Evolutionary conservation across 2,113 vertebrate species (phyloP).

Genomic region (Zosterops pallidus): DNA sequence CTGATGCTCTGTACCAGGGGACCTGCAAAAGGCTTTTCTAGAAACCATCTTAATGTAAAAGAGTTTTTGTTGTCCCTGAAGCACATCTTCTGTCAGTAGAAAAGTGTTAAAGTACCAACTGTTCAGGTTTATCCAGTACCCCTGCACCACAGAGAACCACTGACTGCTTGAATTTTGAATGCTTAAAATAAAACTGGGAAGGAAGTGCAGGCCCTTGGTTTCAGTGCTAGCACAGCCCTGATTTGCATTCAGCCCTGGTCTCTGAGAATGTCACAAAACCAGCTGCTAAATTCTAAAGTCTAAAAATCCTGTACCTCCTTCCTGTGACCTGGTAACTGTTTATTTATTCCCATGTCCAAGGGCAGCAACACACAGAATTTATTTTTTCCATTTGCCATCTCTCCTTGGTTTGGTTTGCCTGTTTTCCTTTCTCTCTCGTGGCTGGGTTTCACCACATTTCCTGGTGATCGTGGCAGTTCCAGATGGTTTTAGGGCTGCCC

Average conservation of each 20-base stretch:
- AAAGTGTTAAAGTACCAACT: neutral
- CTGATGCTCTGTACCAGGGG: neutral
- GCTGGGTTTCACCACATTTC: neutral
- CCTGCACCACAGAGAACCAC: neutral
- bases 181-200: neutral
- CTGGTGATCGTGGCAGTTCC: neutral
- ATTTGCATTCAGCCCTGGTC: neutral
- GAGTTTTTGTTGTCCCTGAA: neutral
- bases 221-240: neutral
- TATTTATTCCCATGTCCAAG: rapidly evolving
- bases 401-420: rapidly evolving
- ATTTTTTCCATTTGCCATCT: neutral
- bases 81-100: neutral
- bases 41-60: neutral
- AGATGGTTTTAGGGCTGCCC: neutral
- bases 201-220: neutral
- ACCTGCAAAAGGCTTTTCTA: neutral
- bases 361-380: rapidly evolving
- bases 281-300: neutral
- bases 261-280: neutral
- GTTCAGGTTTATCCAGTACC: rapidly evolving
- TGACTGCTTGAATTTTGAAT: neutral
- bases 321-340: rapidly evolving
- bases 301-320: neutral
- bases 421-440: neutral